Base-by-base conservation (phyloP, 2,797 vertebrate species). In the Rhyacichthys aspro region DNA sequence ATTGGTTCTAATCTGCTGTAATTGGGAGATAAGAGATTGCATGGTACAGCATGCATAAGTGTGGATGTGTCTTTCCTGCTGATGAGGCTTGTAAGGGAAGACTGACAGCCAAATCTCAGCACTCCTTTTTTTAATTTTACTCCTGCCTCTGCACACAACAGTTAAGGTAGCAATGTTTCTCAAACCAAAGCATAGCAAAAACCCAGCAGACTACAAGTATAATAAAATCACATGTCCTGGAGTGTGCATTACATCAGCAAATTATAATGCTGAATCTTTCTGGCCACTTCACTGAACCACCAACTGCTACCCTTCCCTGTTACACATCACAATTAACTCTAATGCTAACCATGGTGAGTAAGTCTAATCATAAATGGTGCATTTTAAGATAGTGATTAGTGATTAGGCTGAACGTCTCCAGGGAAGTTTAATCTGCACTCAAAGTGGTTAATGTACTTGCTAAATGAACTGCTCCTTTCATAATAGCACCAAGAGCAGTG, bases 1-100 rank as follows among this genome's bases (percentile, higher is more conserved):
- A 85, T 67, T 85, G 87, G 85, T 90, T 90, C 85, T 92, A 91
- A 92, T 91, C 88, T 87, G 84, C 85, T 86, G 86, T 92, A 91
- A 93, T 89, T 89, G 88, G 82, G 74, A 90, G 86, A 92, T 91
- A 88, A 91, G 87, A 90, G 81, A 82, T 78, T 60, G 76, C 64
- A 57, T 64, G 71, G 74, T 78, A 56, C 78, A 54, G 79, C 54
- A 23, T 74, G 74, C 67, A 67, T 58, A 65, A 74, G 59, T 70
- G 67, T 17, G 54, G 39, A 43, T 49, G 43, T 65, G 77, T 73
- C 64, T 59, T 59, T 68, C 65, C 72, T n/a, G 17, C 73, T 86
- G 84, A 87, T 49, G 64, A 43, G 73, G 70, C 74, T 79, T 74
- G 81, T 85, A 75, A 73, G 59, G 68, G 56, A 33, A 74, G 63